phyloP scores from a whole-genome alignment of 2,113 vertebrate genomes.

The Muntiacus reevesi region DNA sequence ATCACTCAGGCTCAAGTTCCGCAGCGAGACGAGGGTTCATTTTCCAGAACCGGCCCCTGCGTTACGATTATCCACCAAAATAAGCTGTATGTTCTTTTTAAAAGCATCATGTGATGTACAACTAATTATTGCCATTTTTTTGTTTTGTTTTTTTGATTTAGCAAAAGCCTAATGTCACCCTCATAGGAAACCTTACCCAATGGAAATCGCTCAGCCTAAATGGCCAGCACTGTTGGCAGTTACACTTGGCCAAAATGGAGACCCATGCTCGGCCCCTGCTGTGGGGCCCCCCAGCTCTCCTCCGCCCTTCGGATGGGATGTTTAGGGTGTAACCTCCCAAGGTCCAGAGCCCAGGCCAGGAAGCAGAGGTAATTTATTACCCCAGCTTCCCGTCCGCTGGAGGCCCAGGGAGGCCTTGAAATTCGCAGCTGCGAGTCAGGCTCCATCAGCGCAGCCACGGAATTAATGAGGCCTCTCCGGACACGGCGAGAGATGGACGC shows the following conservation, averaged over 20 bases:
- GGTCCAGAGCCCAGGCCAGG: neutral
- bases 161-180: neutral
- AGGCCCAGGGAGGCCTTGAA: neutral
- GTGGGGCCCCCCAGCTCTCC: neutral
- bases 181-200: fast-evolving
- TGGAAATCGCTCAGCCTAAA: too few relatives aligned
- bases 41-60: neutral
- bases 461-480: neutral
- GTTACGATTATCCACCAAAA: neutral
- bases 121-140: neutral
- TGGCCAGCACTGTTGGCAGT: fast-evolving
- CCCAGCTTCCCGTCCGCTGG: neutral
- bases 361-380: neutral
- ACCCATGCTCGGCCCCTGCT: fast-evolving
- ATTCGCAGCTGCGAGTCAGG: neutral
- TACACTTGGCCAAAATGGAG: neutral
- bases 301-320: neutral
- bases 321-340: neutral
- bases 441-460: neutral
- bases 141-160: neutral
- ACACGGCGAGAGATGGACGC: neutral
- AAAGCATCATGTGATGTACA: neutral
- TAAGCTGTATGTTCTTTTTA: neutral
- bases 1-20: neutral
- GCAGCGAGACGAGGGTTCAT: fast-evolving